Conservation (phyloP, 2,888 invertebrate species). For the Neocrepidodera transversa region DNA sequence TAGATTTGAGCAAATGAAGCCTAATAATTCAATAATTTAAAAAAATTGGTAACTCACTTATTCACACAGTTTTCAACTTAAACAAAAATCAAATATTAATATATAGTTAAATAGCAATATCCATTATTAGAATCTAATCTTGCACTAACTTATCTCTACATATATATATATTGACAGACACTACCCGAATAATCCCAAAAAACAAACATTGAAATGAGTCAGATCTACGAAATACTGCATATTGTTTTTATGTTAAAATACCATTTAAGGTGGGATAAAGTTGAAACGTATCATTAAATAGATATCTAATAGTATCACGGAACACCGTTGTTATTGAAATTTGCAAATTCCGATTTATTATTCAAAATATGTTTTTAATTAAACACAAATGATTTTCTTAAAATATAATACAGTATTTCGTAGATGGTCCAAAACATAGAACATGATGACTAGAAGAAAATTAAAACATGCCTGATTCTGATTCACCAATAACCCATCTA, state of each 20-base stretch:
- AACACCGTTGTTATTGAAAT: too few relatives aligned
- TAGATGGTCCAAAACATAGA: not conserved
- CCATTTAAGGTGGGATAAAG: too few relatives aligned
- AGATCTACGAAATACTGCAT: slow-evolving; percentile 5
- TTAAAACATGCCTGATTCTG: slow-evolving; percentile 58
- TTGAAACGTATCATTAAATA: too few relatives aligned
- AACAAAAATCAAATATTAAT: not conserved
- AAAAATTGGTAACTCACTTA: too few relatives aligned
- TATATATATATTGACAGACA: slow-evolving; percentile 1
- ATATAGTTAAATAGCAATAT: not conserved
- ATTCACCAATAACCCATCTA: slow-evolving; percentile 56
- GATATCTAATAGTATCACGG: too few relatives aligned
- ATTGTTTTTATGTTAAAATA: not conserved
- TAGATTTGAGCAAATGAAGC: too few relatives aligned
- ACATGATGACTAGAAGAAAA: slow-evolving; percentile 34
- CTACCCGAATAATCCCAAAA: slow-evolving; percentile 12
- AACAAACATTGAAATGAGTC: slow-evolving; percentile 4
- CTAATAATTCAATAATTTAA: too few relatives aligned
- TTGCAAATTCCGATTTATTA: too few relatives aligned
- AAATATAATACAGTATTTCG: slow-evolving; percentile 2
- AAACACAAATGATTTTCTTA: too few relatives aligned
- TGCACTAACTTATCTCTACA: slow-evolving; percentile 2
- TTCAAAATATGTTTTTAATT: too few relatives aligned
- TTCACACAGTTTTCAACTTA: too few relatives aligned
- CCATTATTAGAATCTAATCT: not conserved